A percentile compares a stretch with the other conserved stretches of the same genome.
Evolutionary conservation across 2,113 vertebrate species (phyloP).

Genomic region (human): DNA sequence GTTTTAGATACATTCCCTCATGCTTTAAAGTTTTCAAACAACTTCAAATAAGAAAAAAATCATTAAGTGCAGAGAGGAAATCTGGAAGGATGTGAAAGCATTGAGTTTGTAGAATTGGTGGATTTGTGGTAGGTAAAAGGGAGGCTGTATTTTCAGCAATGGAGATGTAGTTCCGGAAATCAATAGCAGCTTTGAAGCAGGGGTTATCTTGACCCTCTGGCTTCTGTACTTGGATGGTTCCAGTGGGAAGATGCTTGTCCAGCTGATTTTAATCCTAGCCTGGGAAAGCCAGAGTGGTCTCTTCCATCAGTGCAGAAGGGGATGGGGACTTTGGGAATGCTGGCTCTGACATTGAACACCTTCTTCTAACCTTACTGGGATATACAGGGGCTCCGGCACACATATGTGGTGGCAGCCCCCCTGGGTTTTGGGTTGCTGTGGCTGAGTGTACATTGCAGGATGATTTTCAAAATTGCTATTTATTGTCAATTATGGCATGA

Average conservation of each 20-base stretch:
- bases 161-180: not conserved
- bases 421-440: fast-evolving
- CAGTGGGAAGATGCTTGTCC: fast-evolving
- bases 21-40: slow-evolving; percentile 7
- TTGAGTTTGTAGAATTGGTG: not conserved
- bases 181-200: not conserved
- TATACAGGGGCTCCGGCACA: fast-evolving
- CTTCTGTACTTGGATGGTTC: not conserved
- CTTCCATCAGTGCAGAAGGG: not conserved
- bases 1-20: not conserved
- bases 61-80: not conserved
- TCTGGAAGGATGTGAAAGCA: no score
- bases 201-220: not conserved
- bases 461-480: not conserved
- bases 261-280: not conserved
- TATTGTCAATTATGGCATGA: slow-evolving; percentile 29
- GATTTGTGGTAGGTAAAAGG: not conserved
- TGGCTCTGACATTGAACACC: not conserved
- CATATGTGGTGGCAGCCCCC: fast-evolving
- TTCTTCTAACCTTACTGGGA: not conserved
- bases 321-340: not conserved
- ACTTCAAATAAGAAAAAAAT: not conserved
- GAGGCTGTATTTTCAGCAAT: not conserved
- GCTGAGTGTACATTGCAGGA: not conserved
- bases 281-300: not conserved